phyloP scores from a whole-genome alignment of 2,797 vertebrate species.

The Ibycter americanus region DNA sequence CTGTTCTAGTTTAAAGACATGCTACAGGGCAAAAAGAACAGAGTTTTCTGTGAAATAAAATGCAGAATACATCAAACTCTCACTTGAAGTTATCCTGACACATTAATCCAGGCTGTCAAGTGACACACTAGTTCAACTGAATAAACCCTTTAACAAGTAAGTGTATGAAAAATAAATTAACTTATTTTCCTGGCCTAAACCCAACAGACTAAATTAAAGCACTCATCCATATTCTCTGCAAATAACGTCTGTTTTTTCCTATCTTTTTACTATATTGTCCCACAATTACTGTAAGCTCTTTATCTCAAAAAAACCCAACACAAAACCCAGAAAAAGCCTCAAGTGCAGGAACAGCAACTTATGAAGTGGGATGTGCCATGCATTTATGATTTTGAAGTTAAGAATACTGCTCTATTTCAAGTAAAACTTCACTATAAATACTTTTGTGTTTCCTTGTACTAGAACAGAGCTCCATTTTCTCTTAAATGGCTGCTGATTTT shows the following conservation, averaged over 20 bases:
- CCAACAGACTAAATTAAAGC: background rate
- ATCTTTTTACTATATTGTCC: background rate
- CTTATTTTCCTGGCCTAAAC: conserved; percentile 19
- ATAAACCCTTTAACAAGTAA: background rate
- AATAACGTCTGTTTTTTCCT: background rate
- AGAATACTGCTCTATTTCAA: background rate
- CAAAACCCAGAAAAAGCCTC: background rate
- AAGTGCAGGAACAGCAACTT: background rate
- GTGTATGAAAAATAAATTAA: conserved; percentile 27
- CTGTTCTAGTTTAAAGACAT: conserved; percentile 98
- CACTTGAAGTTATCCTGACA: background rate
- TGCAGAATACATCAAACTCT: background rate
- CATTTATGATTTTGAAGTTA: background rate
- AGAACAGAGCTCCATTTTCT: background rate
- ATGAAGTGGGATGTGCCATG: background rate
- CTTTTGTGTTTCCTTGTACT: background rate
- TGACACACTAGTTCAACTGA: background rate
- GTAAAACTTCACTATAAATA: conserved; percentile 34
- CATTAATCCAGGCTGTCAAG: background rate
- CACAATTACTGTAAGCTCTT: background rate
- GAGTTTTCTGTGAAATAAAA: conserved; percentile 33
- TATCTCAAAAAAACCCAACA: background rate
- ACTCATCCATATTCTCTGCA: background rate
- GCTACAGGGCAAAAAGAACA: conserved; percentile 76
- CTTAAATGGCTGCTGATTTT: background rate